Evolutionary conservation across 1,140 invertebrate genomes (phyloP).

Genomic region (Teleogryllus occipitalis): DNA sequence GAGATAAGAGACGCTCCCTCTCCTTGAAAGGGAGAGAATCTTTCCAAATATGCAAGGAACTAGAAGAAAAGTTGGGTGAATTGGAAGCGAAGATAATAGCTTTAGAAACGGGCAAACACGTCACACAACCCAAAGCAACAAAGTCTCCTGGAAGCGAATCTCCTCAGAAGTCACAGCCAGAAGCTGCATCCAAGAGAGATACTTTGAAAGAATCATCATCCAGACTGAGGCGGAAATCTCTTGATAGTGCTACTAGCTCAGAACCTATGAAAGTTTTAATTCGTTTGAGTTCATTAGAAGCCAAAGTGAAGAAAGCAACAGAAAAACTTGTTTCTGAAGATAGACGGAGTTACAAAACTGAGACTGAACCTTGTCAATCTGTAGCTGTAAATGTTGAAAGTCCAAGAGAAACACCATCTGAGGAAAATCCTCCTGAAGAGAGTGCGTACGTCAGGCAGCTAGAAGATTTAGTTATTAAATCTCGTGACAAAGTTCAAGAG

Average conservation of each 20-base stretch:
- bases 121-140: background rate
- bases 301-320: slow-evolving; percentile 54
- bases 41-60: slow-evolving; percentile 67
- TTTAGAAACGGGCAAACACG: slow-evolving; percentile 43
- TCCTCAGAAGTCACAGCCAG: slow-evolving; percentile 5
- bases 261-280: slow-evolving; percentile 71
- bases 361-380: background rate
- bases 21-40: slow-evolving; percentile 73
- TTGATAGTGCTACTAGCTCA: slow-evolving; percentile 64
- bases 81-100: slow-evolving; percentile 65
- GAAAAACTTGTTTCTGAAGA: slow-evolving; percentile 26
- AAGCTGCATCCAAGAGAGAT: background rate
- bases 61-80: slow-evolving; percentile 72
- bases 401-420: background rate
- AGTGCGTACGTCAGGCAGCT: background rate
- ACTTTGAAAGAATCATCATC: slow-evolving; percentile 18
- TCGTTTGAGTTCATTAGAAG: slow-evolving; percentile 61
- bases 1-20: slow-evolving; percentile 68
- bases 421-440: background rate
- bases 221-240: slow-evolving; percentile 53
- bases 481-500: slow-evolving; percentile 9
- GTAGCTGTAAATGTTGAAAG: background rate
- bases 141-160: slow-evolving; percentile 15
- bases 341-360: background rate
- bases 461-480: slow-evolving; percentile 1